Conservation (phyloP, 2,797 vertebrate genomes). For the Pangasius mekongensis region DNA sequence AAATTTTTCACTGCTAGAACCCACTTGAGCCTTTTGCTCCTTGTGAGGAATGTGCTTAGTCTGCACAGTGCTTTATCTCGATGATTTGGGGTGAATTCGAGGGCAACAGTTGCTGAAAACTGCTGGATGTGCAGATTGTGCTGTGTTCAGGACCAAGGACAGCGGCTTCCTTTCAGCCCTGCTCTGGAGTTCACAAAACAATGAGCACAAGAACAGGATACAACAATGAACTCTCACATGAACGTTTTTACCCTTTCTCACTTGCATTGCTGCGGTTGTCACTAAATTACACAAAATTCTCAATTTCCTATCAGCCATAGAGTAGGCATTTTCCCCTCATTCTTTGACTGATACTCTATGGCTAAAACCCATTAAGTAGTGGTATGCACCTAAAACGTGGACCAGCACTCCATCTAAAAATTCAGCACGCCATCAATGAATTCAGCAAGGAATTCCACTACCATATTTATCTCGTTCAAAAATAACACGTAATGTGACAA, state of each 20-base stretch:
- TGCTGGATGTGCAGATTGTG: background rate
- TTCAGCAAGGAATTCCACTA: background rate
- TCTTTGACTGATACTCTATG: background rate
- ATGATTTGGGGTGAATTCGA: slow-evolving; percentile 12
- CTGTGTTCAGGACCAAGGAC: slow-evolving; percentile 67
- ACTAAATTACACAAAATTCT: background rate
- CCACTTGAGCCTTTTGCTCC: background rate
- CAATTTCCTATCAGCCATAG: background rate
- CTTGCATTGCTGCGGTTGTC: background rate
- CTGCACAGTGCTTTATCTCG: background rate
- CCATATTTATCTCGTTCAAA: background rate
- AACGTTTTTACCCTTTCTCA: background rate
- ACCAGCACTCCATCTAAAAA: background rate
- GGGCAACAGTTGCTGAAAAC: background rate
- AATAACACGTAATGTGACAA: background rate
- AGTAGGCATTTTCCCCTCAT: background rate
- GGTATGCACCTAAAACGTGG: no score
- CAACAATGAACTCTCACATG: background rate
- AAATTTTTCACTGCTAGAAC: background rate
- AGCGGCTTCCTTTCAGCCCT: slow-evolving; percentile 51
- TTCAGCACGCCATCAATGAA: background rate
- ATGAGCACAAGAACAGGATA: background rate
- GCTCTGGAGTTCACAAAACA: background rate
- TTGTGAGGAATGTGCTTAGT: background rate
- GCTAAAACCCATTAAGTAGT: background rate